Conservation (phyloP, 2,797 vertebrate genomes). For the Bradypus variegatus region DNA sequence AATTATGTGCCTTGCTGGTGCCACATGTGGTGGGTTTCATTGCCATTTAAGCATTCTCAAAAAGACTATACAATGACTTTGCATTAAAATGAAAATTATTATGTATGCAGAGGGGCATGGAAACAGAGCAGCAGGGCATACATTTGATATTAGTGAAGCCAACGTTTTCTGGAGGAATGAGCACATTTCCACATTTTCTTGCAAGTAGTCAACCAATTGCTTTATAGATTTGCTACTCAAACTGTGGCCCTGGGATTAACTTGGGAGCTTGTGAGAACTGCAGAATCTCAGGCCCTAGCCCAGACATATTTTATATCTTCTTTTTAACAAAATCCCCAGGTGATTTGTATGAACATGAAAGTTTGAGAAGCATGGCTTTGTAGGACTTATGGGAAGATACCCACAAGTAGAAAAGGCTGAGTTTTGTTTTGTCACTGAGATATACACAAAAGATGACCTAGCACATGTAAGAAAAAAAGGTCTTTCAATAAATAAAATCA, state of each 20-base stretch:
- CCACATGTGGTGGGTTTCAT: background rate
- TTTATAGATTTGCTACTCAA: background rate
- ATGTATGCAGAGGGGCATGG: background rate
- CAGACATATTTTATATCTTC: background rate
- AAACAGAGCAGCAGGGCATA: background rate
- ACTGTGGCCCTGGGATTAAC: background rate
- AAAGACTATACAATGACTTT: constrained; percentile 11
- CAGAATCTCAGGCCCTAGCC: background rate
- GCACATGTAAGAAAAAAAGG: background rate
- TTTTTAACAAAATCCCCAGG: constrained; percentile 1
- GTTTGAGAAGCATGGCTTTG: constrained; percentile 9
- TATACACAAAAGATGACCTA: background rate
- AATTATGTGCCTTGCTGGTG: background rate
- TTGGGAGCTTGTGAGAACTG: background rate
- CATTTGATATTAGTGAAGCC: constrained; percentile 8
- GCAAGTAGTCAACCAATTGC: background rate
- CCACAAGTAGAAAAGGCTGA: background rate
- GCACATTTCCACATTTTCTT: background rate
- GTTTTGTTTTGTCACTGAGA: background rate
- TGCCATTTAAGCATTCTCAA: background rate
- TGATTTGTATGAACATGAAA: background rate
- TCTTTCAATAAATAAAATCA: background rate
- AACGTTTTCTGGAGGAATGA: constrained; percentile 10
- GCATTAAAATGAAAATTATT: constrained; percentile 30
- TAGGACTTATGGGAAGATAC: background rate